Percentiles rank a stretch among this genome's conserved stretches.
These are phyloP conservation scores for Callithrix jacchus DNA, from an alignment of 2,113 vertebrate genomes.

Conservation along the genomic window DNA sequence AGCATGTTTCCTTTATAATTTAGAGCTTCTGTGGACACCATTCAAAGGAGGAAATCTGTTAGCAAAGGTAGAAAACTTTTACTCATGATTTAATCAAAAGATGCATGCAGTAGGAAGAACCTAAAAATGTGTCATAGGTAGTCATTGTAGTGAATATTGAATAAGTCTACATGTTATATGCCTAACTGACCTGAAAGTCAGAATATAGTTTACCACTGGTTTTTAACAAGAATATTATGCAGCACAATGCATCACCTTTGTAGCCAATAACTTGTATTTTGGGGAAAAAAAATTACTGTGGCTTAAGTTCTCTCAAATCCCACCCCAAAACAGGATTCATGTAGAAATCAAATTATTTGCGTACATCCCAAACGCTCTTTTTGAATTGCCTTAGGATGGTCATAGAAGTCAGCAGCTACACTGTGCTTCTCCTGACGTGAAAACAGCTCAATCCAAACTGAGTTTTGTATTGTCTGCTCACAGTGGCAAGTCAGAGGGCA, in stretches of 20 bases:
- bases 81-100: background rate
- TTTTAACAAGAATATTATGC: background rate
- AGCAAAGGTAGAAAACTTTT: slow-evolving; percentile 24
- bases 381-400: background rate
- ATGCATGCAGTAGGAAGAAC: background rate
- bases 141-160: slow-evolving; percentile 28
- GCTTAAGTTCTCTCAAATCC: slow-evolving; percentile 17
- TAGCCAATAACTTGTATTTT: background rate
- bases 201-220: background rate
- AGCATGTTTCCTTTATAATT: slow-evolving; percentile 4
- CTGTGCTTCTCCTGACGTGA: background rate
- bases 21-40: background rate
- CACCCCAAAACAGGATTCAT: background rate
- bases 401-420: background rate
- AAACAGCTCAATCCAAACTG: background rate
- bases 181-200: slow-evolving; percentile 3
- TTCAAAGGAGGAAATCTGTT: slow-evolving; percentile 1
- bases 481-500: background rate
- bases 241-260: background rate
- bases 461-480: background rate
- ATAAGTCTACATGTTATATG: background rate
- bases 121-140: background rate
- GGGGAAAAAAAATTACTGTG: background rate
- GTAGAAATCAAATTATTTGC: background rate
- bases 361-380: background rate